Evolutionary conservation across 2,888 invertebrate genomes (phyloP).

Genomic region (Troglohyphantes excavatus): DNA sequence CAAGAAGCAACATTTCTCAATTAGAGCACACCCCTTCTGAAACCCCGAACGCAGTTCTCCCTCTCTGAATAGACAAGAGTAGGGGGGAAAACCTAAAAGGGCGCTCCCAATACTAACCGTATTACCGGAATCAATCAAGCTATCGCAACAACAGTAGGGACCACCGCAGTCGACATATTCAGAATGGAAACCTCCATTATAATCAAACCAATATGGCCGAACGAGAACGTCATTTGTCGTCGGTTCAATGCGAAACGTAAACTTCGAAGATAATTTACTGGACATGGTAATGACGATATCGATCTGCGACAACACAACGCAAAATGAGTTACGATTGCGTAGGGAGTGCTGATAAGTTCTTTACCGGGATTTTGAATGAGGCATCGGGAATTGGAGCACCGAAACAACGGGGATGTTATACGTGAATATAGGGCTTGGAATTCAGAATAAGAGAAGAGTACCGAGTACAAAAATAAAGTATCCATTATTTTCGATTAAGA

Average conservation of each 20-base stretch:
- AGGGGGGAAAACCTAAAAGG: background rate
- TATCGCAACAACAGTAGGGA: constrained; percentile 35
- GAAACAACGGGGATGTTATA: background rate
- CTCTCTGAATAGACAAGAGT: background rate
- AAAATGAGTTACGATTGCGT: constrained; percentile 4
- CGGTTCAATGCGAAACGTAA: constrained; percentile 55
- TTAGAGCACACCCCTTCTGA: background rate
- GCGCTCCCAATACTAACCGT: constrained; percentile 31
- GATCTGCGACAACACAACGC: constrained; percentile 48
- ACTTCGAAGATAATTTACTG: constrained; percentile 62
- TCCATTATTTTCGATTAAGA: too few relatives aligned
- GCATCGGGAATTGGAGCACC: background rate
- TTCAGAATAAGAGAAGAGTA: too few relatives aligned
- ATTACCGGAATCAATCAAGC: constrained; percentile 50
- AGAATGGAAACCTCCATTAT: constrained; percentile 43
- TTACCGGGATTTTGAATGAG: background rate
- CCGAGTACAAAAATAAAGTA: too few relatives aligned
- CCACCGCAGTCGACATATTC: constrained; percentile 37
- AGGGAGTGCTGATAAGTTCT: background rate
- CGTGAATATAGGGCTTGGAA: too few relatives aligned
- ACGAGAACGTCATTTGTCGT: constrained; percentile 60
- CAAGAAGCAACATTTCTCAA: constrained; percentile 2
- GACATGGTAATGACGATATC: constrained; percentile 57
- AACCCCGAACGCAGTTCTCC: background rate
- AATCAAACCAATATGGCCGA: constrained; percentile 60